These are phyloP conservation scores for Hormaphis cornu DNA, from an alignment of 1,140 invertebrate species.

Conservation along the genomic window DNA sequence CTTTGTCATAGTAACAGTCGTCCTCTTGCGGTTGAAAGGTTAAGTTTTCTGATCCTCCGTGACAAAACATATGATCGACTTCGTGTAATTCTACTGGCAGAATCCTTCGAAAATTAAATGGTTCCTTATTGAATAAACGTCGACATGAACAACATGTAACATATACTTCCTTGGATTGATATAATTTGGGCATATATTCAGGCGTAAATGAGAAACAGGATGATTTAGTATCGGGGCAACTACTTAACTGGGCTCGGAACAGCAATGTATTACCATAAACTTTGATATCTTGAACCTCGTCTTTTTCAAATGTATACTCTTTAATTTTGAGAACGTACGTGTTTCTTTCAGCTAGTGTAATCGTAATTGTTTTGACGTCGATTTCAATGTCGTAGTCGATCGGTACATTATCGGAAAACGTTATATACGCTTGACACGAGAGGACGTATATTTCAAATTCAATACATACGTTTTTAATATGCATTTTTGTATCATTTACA, in stretches of 20 bases:
- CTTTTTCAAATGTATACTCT: conserved; percentile 6
- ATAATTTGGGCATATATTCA: neutral
- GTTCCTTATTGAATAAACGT: neutral
- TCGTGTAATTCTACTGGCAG: conserved; percentile 11
- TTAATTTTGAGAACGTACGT: neutral
- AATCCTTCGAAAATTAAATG: conserved; percentile 10
- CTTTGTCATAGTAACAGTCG: conserved; percentile 16
- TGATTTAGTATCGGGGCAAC: neutral
- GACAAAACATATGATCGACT: conserved; percentile 24
- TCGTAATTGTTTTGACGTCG: conserved; percentile 12
- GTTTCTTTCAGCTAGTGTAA: neutral
- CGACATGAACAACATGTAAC: neutral
- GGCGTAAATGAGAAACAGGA: conserved; percentile 8
- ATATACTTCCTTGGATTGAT: neutral
- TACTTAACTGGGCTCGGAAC: conserved; percentile 7
- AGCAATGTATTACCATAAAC: conserved; percentile 3
- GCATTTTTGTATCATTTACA: conserved; percentile 1
- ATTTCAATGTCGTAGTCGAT: conserved; percentile 9
- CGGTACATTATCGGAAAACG: conserved; percentile 12
- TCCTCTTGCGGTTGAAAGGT: conserved; percentile 8
- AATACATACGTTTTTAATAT: conserved; percentile 24
- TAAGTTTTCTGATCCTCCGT: conserved; percentile 14
- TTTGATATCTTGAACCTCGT: conserved; percentile 9
- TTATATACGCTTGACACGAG: conserved; percentile 28
- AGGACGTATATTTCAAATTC: conserved; percentile 27